phyloP scores from a whole-genome alignment of 2,888 invertebrate genomes.

The Xestia c-nigrum region DNA sequence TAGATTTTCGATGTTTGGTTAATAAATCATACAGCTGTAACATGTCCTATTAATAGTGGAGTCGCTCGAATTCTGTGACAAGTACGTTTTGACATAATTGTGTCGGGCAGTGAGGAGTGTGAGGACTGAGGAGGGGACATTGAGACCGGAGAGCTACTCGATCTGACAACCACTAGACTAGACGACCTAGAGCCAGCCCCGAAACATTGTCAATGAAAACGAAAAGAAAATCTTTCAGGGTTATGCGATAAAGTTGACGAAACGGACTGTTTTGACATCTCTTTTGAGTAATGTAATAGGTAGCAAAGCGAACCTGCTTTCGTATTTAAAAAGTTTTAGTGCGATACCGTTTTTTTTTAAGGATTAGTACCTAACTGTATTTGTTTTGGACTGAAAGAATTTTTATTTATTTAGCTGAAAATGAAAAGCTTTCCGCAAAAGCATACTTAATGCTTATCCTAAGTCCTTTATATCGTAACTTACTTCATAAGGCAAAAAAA shows the following conservation, averaged over 20 bases:
- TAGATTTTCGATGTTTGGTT: slow-evolving; percentile 35
- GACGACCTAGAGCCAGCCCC: slow-evolving; percentile 15
- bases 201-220: neutral
- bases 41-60: slow-evolving; percentile 57
- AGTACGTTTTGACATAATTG: slow-evolving; percentile 64
- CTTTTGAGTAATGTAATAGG: neutral
- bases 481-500: slow-evolving; percentile 16
- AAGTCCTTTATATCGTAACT: neutral
- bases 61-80: slow-evolving; percentile 53
- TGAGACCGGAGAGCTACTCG: slow-evolving; percentile 41
- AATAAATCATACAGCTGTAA: slow-evolving; percentile 53
- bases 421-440: neutral
- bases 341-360: neutral
- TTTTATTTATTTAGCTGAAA: neutral
- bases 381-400: neutral
- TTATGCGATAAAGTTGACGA: neutral
- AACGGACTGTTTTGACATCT: neutral
- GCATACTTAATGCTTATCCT: neutral
- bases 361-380: neutral
- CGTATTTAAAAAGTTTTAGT: neutral
- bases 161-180: slow-evolving; percentile 41
- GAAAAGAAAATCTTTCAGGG: slow-evolving; percentile 2
- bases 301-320: neutral
- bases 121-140: slow-evolving; percentile 17
- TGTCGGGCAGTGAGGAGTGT: slow-evolving; percentile 47